Evolutionary conservation across 53 echinoderm and acorn worm species (phyloP).

Genomic region (Hippasteria phrygiana): DNA sequence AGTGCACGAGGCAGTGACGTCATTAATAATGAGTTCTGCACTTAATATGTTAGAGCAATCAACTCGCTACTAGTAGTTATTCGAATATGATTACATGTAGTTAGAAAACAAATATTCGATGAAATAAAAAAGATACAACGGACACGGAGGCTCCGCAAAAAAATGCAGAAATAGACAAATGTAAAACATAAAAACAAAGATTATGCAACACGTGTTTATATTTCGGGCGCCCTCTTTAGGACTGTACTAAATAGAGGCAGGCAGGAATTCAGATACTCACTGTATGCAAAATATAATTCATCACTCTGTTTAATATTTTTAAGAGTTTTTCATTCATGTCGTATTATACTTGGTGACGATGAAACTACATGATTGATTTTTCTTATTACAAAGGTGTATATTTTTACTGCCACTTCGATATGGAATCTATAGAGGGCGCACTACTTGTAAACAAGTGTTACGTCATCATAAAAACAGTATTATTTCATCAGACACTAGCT

Average conservation of each 20-base stretch:
- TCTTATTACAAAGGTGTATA: neutral
- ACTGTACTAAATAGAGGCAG: neutral
- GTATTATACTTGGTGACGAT: too few relatives aligned
- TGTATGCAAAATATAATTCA: neutral
- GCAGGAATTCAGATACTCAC: neutral
- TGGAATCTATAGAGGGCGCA: neutral
- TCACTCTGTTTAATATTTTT: too few relatives aligned
- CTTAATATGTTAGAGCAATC: constrained; percentile 32
- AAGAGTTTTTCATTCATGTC: too few relatives aligned
- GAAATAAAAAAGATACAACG: neutral
- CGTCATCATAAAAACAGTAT: constrained; percentile 49
- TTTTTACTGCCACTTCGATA: too few relatives aligned
- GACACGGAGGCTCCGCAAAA: neutral
- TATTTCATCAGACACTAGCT: constrained; percentile 34
- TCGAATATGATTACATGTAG: neutral
- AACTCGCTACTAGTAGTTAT: constrained; percentile 40
- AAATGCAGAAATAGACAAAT: neutral
- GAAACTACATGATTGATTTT: neutral
- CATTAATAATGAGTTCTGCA: constrained; percentile 4
- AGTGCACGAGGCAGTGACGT: constrained; percentile 21
- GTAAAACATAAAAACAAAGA: neutral
- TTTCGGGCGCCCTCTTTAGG: neutral
- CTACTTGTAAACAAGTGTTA: constrained; percentile 18
- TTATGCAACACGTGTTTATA: neutral
- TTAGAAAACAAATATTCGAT: neutral